These are phyloP conservation scores for Lepidurus packardi DNA, from an alignment of 1,140 invertebrate genomes.

Conservation along the genomic window DNA sequence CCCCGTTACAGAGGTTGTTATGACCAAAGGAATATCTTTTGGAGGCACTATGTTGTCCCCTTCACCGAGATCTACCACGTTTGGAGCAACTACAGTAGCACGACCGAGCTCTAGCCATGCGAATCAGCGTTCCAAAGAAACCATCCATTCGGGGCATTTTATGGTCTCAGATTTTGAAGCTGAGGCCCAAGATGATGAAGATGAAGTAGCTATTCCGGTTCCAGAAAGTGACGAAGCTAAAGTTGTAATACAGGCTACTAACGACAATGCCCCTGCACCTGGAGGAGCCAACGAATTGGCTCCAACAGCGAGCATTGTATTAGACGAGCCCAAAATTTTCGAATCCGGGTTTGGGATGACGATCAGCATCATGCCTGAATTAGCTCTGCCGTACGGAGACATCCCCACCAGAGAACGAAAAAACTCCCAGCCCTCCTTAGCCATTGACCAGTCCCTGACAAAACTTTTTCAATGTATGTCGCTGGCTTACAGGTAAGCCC, in stretches of 20 bases:
- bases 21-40: not conserved
- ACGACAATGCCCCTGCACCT: slow-evolving; percentile 24
- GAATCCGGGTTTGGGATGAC: slow-evolving; percentile 34
- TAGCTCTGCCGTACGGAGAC: slow-evolving; percentile 33
- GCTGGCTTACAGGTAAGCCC: slow-evolving; percentile 81
- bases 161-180: slow-evolving; percentile 96
- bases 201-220: slow-evolving; percentile 66
- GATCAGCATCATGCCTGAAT: not conserved
- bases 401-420: slow-evolving; percentile 3
- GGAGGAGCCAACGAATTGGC: not conserved
- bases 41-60: not conserved
- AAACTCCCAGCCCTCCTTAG: slow-evolving; percentile 44
- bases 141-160: slow-evolving; percentile 95
- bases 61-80: not conserved
- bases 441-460: slow-evolving; percentile 87
- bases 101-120: not conserved
- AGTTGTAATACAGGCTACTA: slow-evolving; percentile 23
- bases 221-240: slow-evolving; percentile 52
- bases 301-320: not conserved
- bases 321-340: slow-evolving; percentile 37
- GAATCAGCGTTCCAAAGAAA: slow-evolving; percentile 51
- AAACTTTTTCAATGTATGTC: slow-evolving; percentile 96
- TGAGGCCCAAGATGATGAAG: slow-evolving; percentile 78
- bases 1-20: not conserved
- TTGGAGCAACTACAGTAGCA: not conserved